phyloP scores from a whole-genome alignment of 2,797 vertebrate genomes.

The Paratrypauchen microcephalus region DNA sequence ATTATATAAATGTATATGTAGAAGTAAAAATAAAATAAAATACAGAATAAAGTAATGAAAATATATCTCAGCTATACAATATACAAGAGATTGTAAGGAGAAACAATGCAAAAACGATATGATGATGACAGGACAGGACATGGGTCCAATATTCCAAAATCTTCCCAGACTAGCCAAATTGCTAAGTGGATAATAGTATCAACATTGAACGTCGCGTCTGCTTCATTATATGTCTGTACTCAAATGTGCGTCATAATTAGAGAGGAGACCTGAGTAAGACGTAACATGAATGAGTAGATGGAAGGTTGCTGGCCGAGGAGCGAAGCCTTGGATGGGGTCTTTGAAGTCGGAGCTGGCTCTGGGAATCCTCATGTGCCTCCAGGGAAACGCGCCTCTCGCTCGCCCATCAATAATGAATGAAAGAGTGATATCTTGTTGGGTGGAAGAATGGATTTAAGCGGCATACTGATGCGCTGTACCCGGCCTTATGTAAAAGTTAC shows the following conservation, averaged over 20 bases:
- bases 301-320: conserved; percentile 57
- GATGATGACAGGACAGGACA: too few species aligned
- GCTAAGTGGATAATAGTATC: too few species aligned
- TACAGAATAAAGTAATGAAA: too few species aligned
- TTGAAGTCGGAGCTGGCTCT: conserved; percentile 73
- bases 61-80: too few species aligned
- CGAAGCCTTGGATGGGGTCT: conserved; percentile 66
- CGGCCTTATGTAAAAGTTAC: conserved; percentile 70
- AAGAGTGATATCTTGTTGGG: conserved; percentile 80
- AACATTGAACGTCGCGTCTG: too few species aligned
- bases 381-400: conserved; percentile 74
- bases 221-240: conserved; percentile 36
- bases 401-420: conserved; percentile 82
- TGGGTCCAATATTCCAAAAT: too few species aligned
- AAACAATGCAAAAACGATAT: too few species aligned
- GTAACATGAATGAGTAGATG: conserved; percentile 54
- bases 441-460: conserved; percentile 69
- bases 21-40: too few species aligned
- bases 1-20: too few species aligned
- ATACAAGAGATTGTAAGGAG: too few species aligned
- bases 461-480: conserved; percentile 76
- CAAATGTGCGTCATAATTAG: conserved; percentile 57
- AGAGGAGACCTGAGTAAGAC: conserved; percentile 57
- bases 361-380: conserved; percentile 75
- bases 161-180: too few species aligned